Evolutionary conservation across 2,797 vertebrate genomes (phyloP).

Genomic region (Melanotaenia boesemani): DNA sequence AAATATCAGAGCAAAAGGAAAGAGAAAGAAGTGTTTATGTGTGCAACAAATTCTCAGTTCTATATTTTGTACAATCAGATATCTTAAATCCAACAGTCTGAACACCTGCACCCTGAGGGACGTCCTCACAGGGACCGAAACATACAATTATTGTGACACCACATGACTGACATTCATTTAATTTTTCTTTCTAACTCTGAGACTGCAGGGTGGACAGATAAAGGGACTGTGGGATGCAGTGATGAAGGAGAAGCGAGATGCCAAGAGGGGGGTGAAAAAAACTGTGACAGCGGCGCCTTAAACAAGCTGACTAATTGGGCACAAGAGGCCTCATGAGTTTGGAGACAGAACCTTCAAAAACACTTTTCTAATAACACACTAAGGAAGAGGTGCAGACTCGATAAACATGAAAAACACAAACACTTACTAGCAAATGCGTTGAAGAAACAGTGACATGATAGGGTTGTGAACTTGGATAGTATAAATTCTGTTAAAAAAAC

Average conservation of each 20-base stretch:
- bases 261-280: constrained; percentile 45
- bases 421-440: constrained; percentile 29
- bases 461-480: constrained; percentile 35
- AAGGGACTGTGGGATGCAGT: constrained; percentile 46
- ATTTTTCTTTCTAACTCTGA: constrained; percentile 34
- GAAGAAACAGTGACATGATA: constrained; percentile 11
- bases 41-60: constrained; percentile 1
- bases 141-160: constrained; percentile 24
- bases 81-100: constrained; percentile 28
- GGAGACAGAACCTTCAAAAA: constrained; percentile 65
- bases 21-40: constrained; percentile 5
- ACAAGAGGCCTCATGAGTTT: constrained; percentile 74
- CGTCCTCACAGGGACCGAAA: constrained; percentile 26
- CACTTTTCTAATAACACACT: constrained; percentile 53
- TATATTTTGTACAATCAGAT: constrained; percentile 8
- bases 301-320: constrained; percentile 77
- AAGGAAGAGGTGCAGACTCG: constrained; percentile 38
- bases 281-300: constrained; percentile 59
- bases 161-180: constrained; percentile 48
- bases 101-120: constrained; percentile 8
- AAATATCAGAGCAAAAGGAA: constrained; percentile 47
- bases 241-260: constrained; percentile 56
- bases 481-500: constrained; percentile 37
- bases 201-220: constrained; percentile 61
- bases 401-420: constrained; percentile 12